Percentiles rank a stretch among this genome's conserved stretches.
Evolutionary conservation across 23 tunicate species (phyloP).

Genomic region (Styela plicata): DNA sequence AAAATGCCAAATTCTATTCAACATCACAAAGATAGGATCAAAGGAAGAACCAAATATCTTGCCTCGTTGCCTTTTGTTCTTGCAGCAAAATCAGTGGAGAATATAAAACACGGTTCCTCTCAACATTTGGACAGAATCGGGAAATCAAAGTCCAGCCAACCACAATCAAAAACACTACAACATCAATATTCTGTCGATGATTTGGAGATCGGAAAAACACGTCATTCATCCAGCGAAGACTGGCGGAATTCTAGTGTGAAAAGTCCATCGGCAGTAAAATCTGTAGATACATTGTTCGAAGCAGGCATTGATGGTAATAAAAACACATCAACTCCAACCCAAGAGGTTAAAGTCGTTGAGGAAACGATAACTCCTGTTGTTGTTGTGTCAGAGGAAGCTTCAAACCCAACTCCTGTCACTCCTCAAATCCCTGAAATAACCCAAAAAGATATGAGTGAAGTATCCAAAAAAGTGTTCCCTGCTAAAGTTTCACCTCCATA

Average conservation of each 20-base stretch:
- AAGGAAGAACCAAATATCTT: conserved; percentile 3
- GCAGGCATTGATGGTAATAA: background rate
- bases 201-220: conserved; percentile 7
- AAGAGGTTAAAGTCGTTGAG: background rate
- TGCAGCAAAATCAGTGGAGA: conserved; percentile 18
- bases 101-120: conserved; percentile 7
- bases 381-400: background rate
- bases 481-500: background rate
- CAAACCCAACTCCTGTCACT: background rate
- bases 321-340: background rate
- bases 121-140: conserved; percentile 19
- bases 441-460: background rate
- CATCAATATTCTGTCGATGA: conserved; percentile 12
- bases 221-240: background rate
- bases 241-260: conserved; percentile 11
- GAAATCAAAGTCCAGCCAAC: background rate
- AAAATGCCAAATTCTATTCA: background rate
- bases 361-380: background rate
- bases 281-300: background rate
- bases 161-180: background rate
- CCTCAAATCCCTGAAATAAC: background rate
- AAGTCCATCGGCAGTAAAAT: background rate
- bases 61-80: conserved; percentile 5
- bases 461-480: background rate
- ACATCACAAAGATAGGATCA: background rate